phyloP scores from a whole-genome alignment of 2,113 vertebrate genomes.

The Stictonetta naevosa region DNA sequence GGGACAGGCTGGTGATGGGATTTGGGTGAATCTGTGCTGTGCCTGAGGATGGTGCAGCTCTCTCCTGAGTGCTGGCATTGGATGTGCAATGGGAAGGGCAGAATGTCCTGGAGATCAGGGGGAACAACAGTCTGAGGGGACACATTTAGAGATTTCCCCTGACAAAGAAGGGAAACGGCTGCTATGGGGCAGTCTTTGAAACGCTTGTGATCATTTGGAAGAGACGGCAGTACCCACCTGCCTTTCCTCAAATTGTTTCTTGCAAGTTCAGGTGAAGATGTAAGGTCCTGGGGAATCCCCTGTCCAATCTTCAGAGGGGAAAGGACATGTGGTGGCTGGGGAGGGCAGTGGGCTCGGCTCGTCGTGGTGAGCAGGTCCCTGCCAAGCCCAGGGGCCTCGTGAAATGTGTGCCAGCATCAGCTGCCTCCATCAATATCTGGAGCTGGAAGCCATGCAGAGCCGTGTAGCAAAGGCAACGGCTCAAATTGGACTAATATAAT shows the following conservation, averaged over 20 bases:
- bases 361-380: background rate
- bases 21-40: background rate
- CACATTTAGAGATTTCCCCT: background rate
- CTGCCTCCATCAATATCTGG: background rate
- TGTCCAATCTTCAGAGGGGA: background rate
- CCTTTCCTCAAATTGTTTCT: background rate
- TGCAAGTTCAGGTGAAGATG: background rate
- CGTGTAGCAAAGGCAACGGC: background rate
- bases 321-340: background rate
- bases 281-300: background rate
- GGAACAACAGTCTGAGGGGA: background rate
- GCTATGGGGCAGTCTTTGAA: background rate
- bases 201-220: background rate
- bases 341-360: background rate
- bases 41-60: background rate
- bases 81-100: background rate
- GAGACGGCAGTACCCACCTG: background rate
- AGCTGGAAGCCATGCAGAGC: background rate
- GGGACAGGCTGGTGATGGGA: fast-evolving
- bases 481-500: background rate
- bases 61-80: fast-evolving
- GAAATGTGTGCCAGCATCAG: background rate
- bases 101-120: background rate
- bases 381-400: background rate
- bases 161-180: background rate